Conservation (phyloP, 92 coral and sea anemone genomes). For the Porites rus region DNA sequence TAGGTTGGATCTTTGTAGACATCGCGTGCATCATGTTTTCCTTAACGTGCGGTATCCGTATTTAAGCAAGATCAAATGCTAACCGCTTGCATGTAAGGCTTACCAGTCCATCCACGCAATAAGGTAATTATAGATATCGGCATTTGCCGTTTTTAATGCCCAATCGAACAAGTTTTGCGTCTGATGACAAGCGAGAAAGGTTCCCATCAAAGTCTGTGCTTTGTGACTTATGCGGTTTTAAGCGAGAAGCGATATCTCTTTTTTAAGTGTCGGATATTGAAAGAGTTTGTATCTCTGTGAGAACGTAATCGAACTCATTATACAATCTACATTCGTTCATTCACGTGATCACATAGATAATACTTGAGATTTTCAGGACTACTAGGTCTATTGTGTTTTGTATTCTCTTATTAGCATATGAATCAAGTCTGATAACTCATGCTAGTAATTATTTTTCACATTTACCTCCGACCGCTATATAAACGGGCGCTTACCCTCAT, state of each 20-base stretch:
- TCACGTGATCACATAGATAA: constrained; percentile 11
- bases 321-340: background rate
- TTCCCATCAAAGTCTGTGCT: background rate
- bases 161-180: background rate
- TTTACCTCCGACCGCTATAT: too few relatives aligned
- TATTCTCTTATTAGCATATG: constrained; percentile 21
- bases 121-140: constrained; percentile 11
- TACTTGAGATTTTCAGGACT: constrained; percentile 26
- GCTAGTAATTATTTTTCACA: background rate
- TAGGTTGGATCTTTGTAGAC: background rate
- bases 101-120: background rate
- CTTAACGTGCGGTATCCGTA: background rate
- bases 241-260: background rate
- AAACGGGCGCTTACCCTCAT: too few relatives aligned
- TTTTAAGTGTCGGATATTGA: background rate
- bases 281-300: background rate
- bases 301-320: background rate
- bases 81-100: background rate
- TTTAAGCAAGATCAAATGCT: background rate
- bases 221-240: background rate
- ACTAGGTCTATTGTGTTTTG: background rate
- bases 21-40: constrained; percentile 2
- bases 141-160: constrained; percentile 2
- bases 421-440: background rate
- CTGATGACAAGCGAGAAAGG: background rate